Base-by-base conservation (phyloP, 2,113 vertebrate species). In the Rhipidura dahli region DNA sequence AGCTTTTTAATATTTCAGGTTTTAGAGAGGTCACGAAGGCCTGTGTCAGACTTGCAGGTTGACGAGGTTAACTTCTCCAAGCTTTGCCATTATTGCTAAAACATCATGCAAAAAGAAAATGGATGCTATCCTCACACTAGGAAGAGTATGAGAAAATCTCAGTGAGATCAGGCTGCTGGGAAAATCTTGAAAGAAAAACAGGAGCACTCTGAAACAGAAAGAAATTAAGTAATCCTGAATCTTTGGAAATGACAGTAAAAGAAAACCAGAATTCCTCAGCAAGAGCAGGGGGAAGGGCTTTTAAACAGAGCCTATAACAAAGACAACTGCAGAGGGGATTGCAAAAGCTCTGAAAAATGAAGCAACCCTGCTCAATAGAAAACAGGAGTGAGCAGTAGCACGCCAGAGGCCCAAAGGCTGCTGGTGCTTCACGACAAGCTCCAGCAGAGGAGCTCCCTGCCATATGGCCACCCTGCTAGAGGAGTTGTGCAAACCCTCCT, bases 341-440 rank as follows among this genome's bases (percentile, higher is more conserved):
- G 90, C 83, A 94, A 93, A 94, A 96, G 69, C 90, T 45, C 16
- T 37, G 64, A 59, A 39, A 44, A 92, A 92, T 90, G 80, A 78
- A 87, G 79, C 92, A 93, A 89, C 47, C 15, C 71, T 14, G 56
- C 79, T 92, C 71, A 63, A 28, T 27, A 27, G 61, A 53, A 85
- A 96, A 28, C 85, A 92, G 79, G 60, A 95, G 64, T 27, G 50
- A 83, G 84, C 82, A 88, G 63, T 65, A 82, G 54, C 40, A 4
- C 6, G 37, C 78, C 87, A 51, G 87, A 72, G 80, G 61, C 78
- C 71, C 56, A 1, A 18, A 50, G 86, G 21, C 64, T 77, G 64
- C 70, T 84, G 89, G 61, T 79, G 86, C 69, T 87, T 37, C 84
- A 44, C 7, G 19, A 37, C 54, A 13, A 42, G 76, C 75, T 86